Base-by-base conservation (phyloP, 2,797 vertebrate species). In the Crenuchus spilurus region DNA sequence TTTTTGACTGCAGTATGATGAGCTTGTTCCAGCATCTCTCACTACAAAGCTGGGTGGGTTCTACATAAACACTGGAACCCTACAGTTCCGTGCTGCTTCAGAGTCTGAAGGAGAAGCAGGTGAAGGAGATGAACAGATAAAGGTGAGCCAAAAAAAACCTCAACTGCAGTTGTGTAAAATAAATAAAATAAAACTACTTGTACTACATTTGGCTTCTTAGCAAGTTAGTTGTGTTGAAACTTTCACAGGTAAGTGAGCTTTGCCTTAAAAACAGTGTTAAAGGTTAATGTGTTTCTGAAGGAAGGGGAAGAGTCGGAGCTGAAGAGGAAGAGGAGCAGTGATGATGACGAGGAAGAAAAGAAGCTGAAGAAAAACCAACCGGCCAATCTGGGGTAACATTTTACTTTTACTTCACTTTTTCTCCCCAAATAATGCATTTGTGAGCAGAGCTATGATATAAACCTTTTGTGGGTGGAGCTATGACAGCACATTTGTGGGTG, bases 271-370 rank as follows among this genome's bases (percentile, higher is more conserved):
- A 13, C 49, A 11, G 2, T 35, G 5, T 6, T 22, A 0, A 64
- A 20, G 14, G 31, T 8, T 13, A 1, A 10, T 2, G 7, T 5
- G 0, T 1, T 22, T n/a, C 20, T 92, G 51, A 95, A 94, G 84
- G 93, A 94, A 63, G 86, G 87, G 16, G 92, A 93, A 71, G 95
- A 95, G 60, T 89, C 87, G 74, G 91, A 89, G 55, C 89, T 96
- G 58, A 98, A 95, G 89, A 98, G 93, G 82, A 93, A 94, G 77
- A 98, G 94, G 84, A 92, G 94, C 83, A 97, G 96, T 85, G 96
- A 97, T 24, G 94, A 91, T 14, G 88, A 78, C 55, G 82, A 49
- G 71, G 88, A 91, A 64, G 96, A 98, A 78, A 96, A 96, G 81
- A 94, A 94, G 71, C 86, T 88, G 74, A 94, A 93, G 85, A 99